Evolutionary conservation across 2,113 vertebrate species (phyloP), one percentile per base, ranked within the genome.

Genomic region (Hyperopisus bebe): DNA sequence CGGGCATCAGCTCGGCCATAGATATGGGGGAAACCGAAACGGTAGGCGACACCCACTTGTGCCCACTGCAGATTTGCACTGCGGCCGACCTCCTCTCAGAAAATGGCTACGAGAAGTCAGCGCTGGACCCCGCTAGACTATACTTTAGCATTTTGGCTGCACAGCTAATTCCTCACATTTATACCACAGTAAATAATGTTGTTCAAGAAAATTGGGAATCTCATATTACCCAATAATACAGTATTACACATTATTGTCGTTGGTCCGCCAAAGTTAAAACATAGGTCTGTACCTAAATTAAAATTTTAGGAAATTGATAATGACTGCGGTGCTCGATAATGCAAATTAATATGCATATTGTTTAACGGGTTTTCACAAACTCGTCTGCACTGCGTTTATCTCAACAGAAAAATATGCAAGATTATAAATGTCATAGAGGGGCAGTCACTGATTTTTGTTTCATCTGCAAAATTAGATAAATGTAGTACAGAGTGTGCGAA

Each of bases 1-100:
- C 97, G 85, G 97, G 97, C 94, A 99, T 99, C 97, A 99, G 98
- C 95, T 99, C 98, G 90, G 97, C 97, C 93, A 99, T 99, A 95
- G 98, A 99, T 95, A 98, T 99, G 96, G 98, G 98, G 92, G 98
- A 99, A 91, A 98, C 97, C 35, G 98, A 99, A 93, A 98, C 98
- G 98, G 98, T 99, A 99, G 95, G 98, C 94, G 91, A 91, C 83
- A 89, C 83, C 84, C 44, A 48, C 47, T 85, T 17, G 58, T 42
- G 42, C 50, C 82, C 87, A 83, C n/a, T 42, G 48, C 66, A 24
- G 66, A 17, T 89, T 77, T n/a, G 24, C 42, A 27, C 17, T 44
- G 39, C 50, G 39, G 7, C 66, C 87, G 15, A 27, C 27, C 27
- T 27, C 24, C n/a, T 8, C 48, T 50, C 31, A 82, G 44, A 89